These are phyloP conservation scores for Caenorhabditis panamensis DNA, from an alignment of 2,888 invertebrate species.

Conservation along the genomic window DNA sequence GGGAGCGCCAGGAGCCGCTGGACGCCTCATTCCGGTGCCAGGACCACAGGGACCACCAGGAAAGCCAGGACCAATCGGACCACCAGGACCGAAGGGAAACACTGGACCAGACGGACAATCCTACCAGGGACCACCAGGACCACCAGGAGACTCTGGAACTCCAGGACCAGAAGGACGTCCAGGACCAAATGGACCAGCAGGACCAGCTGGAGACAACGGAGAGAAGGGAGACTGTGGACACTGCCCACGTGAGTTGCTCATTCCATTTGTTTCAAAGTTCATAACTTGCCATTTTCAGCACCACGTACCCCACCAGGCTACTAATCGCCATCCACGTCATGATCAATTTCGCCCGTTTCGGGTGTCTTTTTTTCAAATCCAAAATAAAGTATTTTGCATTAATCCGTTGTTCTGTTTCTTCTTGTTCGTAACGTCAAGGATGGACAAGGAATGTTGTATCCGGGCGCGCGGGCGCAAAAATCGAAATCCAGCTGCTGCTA, in stretches of 20 bases:
- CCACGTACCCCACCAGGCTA: conserved; percentile 77
- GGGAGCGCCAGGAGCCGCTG: conserved; percentile 75
- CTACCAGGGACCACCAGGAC: conserved; percentile 74
- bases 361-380: conserved; percentile 57
- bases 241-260: conserved; percentile 70
- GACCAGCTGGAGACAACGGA: conserved; percentile 74
- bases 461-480: conserved; percentile 44
- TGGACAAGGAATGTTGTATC: conserved; percentile 46
- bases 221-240: conserved; percentile 74
- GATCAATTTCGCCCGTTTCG: conserved; percentile 63
- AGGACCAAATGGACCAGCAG: conserved; percentile 73
- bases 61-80: conserved; percentile 73
- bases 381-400: conserved; percentile 61
- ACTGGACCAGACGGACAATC: conserved; percentile 77
- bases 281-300: conserved; percentile 56
- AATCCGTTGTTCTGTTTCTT: conserved; percentile 5
- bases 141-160: conserved; percentile 75
- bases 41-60: conserved; percentile 76
- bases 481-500: conserved; percentile 58
- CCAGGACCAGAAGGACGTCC: conserved; percentile 74
- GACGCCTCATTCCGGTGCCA: conserved; percentile 76
- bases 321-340: conserved; percentile 62
- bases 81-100: conserved; percentile 74
- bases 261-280: conserved; percentile 1
- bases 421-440: neutral